These are phyloP conservation scores for Podarcis lilfordi DNA, from an alignment of 2,797 vertebrate genomes.

Conservation along the genomic window DNA sequence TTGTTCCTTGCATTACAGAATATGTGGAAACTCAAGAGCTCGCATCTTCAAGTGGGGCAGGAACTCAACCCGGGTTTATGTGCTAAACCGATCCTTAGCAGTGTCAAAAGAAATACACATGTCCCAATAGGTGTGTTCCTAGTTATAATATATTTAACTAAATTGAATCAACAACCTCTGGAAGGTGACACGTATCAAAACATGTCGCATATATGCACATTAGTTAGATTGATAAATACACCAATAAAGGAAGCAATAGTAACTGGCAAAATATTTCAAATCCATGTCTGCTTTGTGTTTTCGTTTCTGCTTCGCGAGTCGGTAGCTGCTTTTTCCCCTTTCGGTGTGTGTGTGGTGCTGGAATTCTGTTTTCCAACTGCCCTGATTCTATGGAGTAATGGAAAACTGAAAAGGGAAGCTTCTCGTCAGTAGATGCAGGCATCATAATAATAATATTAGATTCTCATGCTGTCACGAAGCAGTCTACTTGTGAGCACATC, in stretches of 20 bases:
- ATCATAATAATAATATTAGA: conserved; percentile 38
- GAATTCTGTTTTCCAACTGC: conserved; percentile 76
- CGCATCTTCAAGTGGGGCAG: background rate
- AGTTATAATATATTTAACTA: background rate
- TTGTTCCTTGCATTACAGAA: background rate
- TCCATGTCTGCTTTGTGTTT: background rate
- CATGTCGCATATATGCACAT: background rate
- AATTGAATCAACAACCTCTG: background rate
- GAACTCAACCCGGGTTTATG: background rate
- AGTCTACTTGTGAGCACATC: conserved; percentile 19
- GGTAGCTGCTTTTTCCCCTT: background rate
- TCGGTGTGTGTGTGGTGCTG: conserved; percentile 33
- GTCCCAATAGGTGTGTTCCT: background rate
- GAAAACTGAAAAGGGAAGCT: conserved; percentile 63
- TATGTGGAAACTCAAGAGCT: background rate
- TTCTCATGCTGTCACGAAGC: conserved; percentile 31
- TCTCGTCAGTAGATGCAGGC: conserved; percentile 57
- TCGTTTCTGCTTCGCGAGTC: conserved; percentile 55
- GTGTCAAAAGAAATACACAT: background rate
- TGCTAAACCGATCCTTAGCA: background rate
- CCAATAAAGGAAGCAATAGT: conserved; percentile 12
- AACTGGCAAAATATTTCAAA: conserved; percentile 28
- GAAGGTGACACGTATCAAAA: background rate
- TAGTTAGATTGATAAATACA: background rate
- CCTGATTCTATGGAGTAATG: conserved; percentile 67